Percentiles rank a stretch among this genome's conserved stretches.
Conservation (phyloP, 2,113 vertebrate genomes). For the Vulpes ferrilata region DNA sequence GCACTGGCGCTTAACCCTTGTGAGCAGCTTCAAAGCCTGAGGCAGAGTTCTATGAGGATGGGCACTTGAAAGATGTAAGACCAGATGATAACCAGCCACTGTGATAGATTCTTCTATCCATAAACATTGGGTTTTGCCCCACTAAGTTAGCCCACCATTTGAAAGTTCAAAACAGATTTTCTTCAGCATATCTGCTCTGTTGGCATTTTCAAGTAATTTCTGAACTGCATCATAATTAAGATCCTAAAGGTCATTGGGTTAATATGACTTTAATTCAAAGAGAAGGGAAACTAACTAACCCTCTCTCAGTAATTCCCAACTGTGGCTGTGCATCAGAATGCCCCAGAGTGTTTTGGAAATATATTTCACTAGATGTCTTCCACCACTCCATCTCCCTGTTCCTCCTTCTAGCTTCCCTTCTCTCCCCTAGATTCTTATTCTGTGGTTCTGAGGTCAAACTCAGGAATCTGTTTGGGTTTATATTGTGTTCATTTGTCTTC, state of each 20-base stretch:
- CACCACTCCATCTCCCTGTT: not conserved
- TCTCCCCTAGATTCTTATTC: not conserved
- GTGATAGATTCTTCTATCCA: not conserved
- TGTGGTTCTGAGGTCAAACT: not conserved
- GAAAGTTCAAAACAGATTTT: conserved; percentile 72
- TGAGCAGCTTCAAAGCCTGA: not conserved
- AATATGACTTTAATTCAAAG: conserved; percentile 64
- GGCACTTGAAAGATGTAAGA: not conserved
- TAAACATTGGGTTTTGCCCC: not conserved
- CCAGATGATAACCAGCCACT: not conserved
- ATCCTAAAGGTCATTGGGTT: conserved; percentile 9
- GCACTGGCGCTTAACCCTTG: not conserved
- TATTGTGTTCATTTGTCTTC: not conserved
- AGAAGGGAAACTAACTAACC: conserved; percentile 45
- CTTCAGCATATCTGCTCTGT: conserved; percentile 65
- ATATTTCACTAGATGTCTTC: not conserved
- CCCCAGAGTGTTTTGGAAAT: not conserved
- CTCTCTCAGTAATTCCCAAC: not conserved
- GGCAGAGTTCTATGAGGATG: not conserved
- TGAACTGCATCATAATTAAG: conserved; percentile 25
- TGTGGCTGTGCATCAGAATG: not conserved
- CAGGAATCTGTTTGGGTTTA: not conserved
- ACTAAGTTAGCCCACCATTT: conserved; percentile 63
- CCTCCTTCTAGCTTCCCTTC: not conserved
- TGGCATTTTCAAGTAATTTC: conserved; percentile 76